Evolutionary conservation across 2,113 vertebrate genomes (phyloP), one percentile per base, ranked within the genome.

Genomic region (Osmerus eperlanus): DNA sequence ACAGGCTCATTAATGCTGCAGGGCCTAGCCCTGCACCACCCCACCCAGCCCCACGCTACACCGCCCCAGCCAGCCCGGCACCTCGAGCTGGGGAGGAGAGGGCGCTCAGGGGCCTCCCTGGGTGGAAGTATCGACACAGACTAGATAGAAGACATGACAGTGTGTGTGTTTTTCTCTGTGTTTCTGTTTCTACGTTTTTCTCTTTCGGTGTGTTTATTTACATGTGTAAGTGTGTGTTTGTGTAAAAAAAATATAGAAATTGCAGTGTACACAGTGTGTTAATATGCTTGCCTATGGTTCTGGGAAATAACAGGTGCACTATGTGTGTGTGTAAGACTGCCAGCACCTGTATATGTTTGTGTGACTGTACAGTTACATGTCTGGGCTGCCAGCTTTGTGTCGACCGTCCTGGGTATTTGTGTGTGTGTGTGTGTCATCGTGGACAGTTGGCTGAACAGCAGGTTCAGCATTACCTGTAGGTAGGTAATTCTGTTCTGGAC

Each of bases 401-500:
- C 12, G 55, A 16, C 16, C 1, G 1, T 7, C 15, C 15, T 65
- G 9, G 36, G 47, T 73, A 70, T 74, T 0, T 53, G 14, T 15
- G 63, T 41, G 11, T 41, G 13, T 53, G 14, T 15, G 63, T 54
- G 51, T 68, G 25, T 16, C 59, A 65, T 25, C 0, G 15, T 5
- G 73, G 68, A 64, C 76, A 80, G 71, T 67, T 84, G 75, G 75
- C 55, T 2, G 5, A 70, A 69, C 71, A 76, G 81, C 70, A 70
- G 72, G 66, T 68, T 71, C 62, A 68, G 70, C 73, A 68, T 62
- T 94, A 98, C 97, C 97, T 99, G 97, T 77, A 99, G 90, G 76
- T 95, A 98, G n/a, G 94, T 94, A 93, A 99, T 98, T 91, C 97
- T 93, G 87, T 96, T 95, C 88, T 99, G 97, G 72, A 99, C 97